Evolutionary conservation across 2,888 invertebrate species (phyloP), one percentile per base, ranked within the genome.

Genomic region (Phalera bucephala): DNA sequence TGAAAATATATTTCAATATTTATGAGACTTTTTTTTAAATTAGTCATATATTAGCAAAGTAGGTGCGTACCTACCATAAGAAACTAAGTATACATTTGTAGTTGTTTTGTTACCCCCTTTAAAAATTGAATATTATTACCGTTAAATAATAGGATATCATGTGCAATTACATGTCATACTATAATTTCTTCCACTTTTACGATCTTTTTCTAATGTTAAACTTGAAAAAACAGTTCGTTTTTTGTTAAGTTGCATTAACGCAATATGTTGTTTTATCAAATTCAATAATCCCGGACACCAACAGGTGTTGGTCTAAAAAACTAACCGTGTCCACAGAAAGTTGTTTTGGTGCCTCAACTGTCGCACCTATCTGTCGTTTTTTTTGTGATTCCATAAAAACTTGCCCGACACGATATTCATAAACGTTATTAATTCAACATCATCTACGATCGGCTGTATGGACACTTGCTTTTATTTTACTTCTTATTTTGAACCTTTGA

Each of bases 291-390:
- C 74, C 47, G 36, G 46, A 47, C 32, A 61, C 51, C 65, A 82
- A 85, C 87, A 88, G 87, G 87, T 88, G 87, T 56, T 45, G 52
- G 37, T 46, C 41, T 55, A 79, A 84, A 81, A 87, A 86, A 76
- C 60, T 35, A 62, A 66, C 73, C 76, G 76, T 80, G 78, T 73
- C 84, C 82, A 78, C 72, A 60, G 69, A 79, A 71, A 77, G 72
- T 75, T 75, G 80, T 81, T 81, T 72, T 60, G 63, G 55, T 65
- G 60, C 70, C 66, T 81, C 84, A 80, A 85, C 86, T 84, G 87
- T 85, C 84, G 72, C 77, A 77, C 61, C 55, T 80, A 78, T 84
- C 80, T 64, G 68, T 66, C 72, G 71, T 77, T 80, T 82, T 78
- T 82, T 78, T 50, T 40, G n/a, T n/a, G 36, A 33, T 22, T 17